phyloP scores from a whole-genome alignment of 1,140 invertebrate species.

The Lasioglossum baleicum region DNA sequence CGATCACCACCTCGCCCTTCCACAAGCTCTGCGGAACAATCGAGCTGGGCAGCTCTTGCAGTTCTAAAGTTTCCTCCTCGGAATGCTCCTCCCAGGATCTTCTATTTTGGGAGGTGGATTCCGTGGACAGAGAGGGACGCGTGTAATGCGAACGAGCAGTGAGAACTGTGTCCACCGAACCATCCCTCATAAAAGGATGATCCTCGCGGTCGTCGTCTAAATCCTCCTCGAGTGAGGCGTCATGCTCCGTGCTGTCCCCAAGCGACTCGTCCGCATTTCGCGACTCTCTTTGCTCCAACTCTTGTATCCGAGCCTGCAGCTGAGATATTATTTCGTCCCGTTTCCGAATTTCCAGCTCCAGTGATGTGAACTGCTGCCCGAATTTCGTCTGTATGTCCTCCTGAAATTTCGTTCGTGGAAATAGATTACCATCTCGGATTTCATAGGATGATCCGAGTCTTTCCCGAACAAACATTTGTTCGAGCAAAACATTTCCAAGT shows the following conservation, averaged over 20 bases:
- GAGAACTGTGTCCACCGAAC: conserved; percentile 82
- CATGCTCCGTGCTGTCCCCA: conserved; percentile 67
- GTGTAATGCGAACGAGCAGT: conserved; percentile 66
- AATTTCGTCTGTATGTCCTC: conserved; percentile 81
- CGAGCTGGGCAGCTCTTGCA: conserved; percentile 80
- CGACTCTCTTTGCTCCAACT: conserved; percentile 81
- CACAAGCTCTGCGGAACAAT: conserved; percentile 75
- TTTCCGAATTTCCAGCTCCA: conserved; percentile 88
- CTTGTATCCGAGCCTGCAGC: conserved; percentile 85
- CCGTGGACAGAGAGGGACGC: conserved; percentile 73
- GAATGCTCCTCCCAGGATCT: conserved; percentile 83
- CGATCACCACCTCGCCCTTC: conserved; percentile 78
- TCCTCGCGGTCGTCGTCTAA: conserved; percentile 75
- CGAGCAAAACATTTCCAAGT: too few relatives aligned
- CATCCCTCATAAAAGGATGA: conserved; percentile 82
- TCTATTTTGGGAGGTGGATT: conserved; percentile 70
- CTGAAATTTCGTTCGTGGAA: conserved; percentile 63
- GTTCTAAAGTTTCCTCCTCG: conserved; percentile 81
- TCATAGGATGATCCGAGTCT: too few relatives aligned
- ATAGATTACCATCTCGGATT: background rate
- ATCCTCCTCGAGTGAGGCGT: conserved; percentile 68
- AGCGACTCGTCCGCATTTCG: conserved; percentile 32
- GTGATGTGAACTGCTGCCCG: conserved; percentile 83
- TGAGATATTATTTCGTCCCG: conserved; percentile 89
- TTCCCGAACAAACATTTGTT: too few relatives aligned